phyloP scores from a whole-genome alignment of 2,888 invertebrate species.

The Eilema griseolum region DNA sequence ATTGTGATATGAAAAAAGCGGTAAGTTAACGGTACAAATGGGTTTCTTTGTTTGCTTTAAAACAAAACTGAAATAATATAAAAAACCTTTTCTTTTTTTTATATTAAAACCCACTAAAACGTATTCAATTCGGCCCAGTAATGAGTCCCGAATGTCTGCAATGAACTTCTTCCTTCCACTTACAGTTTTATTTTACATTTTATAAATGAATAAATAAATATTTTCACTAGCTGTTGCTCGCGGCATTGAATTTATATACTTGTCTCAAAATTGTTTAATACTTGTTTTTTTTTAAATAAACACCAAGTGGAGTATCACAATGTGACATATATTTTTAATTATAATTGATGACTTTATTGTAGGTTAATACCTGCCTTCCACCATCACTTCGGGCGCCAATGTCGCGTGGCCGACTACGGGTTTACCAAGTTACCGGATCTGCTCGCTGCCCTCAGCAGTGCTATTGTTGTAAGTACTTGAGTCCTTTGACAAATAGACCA shows the following conservation, averaged over 20 bases:
- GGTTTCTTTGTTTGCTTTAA: too few relatives aligned
- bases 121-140: too few relatives aligned
- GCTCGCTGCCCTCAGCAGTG: slow-evolving; percentile 94
- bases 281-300: neutral
- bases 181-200: too few relatives aligned
- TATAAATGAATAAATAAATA: too few relatives aligned
- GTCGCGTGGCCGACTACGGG: slow-evolving; percentile 98
- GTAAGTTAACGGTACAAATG: too few relatives aligned
- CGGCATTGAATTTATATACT: neutral
- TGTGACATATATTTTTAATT: neutral
- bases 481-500: neutral
- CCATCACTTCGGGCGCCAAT: slow-evolving; percentile 98
- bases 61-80: too few relatives aligned
- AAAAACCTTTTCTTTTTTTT: too few relatives aligned
- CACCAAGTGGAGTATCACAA: neutral
- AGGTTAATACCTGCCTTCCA: slow-evolving; percentile 98
- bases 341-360: neutral
- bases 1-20: too few relatives aligned
- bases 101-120: too few relatives aligned
- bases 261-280: neutral
- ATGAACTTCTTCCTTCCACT: too few relatives aligned
- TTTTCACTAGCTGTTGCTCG: too few relatives aligned
- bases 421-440: slow-evolving; percentile 97
- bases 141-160: too few relatives aligned
- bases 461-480: slow-evolving; percentile 90